A percentile compares a stretch with the other conserved stretches of the same genome.
phyloP scores from a whole-genome alignment of 1,140 invertebrate genomes.

The Procambarus clarkii region DNA sequence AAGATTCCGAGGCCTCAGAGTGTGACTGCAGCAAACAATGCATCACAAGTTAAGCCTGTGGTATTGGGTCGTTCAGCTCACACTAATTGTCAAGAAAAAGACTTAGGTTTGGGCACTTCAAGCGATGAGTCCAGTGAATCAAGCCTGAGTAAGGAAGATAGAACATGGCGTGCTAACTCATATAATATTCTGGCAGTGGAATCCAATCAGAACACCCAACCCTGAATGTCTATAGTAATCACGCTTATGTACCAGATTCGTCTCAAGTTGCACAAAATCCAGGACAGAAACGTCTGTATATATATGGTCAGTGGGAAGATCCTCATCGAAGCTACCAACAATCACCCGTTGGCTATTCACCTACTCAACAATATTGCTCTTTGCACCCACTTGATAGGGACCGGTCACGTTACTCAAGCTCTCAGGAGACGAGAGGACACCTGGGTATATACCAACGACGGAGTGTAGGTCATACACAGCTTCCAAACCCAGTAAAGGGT shows the following conservation, averaged over 20 bases:
- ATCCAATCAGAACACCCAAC: constrained; percentile 76
- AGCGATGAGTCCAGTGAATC: constrained; percentile 84
- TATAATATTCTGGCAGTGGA: constrained; percentile 74
- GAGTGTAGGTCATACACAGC: constrained; percentile 6
- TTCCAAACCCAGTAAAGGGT: constrained; percentile 10
- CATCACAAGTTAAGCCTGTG: constrained; percentile 48
- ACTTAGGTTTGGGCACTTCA: constrained; percentile 90
- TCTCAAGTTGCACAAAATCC: constrained; percentile 29
- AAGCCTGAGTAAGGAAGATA: constrained; percentile 82
- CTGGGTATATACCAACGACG: background rate
- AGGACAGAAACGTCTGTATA: constrained; percentile 15
- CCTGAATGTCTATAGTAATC: constrained; percentile 74
- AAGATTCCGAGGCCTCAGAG: constrained; percentile 56
- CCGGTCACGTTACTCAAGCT: background rate
- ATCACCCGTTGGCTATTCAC: background rate
- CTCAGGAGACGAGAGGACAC: constrained; percentile 13
- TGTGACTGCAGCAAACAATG: constrained; percentile 60
- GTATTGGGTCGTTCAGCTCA: constrained; percentile 63
- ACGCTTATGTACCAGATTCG: constrained; percentile 75
- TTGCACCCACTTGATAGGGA: background rate
- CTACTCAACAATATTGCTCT: background rate
- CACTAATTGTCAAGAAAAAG: constrained; percentile 81
- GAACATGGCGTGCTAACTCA: constrained; percentile 79
- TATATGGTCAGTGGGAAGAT: constrained; percentile 48
- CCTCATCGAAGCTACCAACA: constrained; percentile 7